Conservation (phyloP, 2,113 vertebrate species). For the Balaeniceps rex region DNA sequence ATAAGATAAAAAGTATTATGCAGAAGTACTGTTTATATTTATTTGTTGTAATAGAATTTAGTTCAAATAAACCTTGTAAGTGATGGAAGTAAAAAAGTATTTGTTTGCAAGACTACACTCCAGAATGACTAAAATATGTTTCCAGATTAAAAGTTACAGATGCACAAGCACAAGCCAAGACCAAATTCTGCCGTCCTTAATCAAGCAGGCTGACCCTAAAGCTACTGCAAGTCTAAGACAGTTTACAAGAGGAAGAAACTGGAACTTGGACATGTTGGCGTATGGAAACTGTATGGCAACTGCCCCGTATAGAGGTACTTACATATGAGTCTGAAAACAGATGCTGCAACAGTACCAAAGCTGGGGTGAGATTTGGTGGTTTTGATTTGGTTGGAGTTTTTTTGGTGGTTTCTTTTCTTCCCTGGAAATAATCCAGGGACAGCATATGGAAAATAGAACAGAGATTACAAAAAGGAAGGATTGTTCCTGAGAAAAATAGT, state of each 20-base stretch:
- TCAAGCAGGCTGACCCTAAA: background rate
- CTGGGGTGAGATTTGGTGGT: background rate
- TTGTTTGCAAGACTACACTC: background rate
- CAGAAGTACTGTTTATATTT: background rate
- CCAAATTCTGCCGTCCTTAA: background rate
- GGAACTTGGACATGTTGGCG: background rate
- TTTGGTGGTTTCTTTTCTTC: background rate
- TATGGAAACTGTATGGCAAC: background rate
- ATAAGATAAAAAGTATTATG: background rate
- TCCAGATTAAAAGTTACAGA: background rate
- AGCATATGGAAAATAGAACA: conserved; percentile 36
- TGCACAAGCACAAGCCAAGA: background rate
- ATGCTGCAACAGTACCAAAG: background rate
- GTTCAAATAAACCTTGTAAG: background rate
- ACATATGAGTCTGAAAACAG: background rate
- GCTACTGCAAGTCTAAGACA: background rate
- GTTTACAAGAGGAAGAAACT: background rate
- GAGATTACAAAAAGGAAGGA: conserved; percentile 7
- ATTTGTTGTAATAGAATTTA: background rate
- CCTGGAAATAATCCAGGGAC: conserved; percentile 27
- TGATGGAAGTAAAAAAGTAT: background rate
- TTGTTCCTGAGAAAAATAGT: background rate
- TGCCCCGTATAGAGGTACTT: background rate
- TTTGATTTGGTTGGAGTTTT: background rate
- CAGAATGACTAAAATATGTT: background rate